Evolutionary conservation across 2,113 vertebrate species (phyloP), one percentile per base, ranked within the genome.

Genomic region (Psittacula cyanocephala): DNA sequence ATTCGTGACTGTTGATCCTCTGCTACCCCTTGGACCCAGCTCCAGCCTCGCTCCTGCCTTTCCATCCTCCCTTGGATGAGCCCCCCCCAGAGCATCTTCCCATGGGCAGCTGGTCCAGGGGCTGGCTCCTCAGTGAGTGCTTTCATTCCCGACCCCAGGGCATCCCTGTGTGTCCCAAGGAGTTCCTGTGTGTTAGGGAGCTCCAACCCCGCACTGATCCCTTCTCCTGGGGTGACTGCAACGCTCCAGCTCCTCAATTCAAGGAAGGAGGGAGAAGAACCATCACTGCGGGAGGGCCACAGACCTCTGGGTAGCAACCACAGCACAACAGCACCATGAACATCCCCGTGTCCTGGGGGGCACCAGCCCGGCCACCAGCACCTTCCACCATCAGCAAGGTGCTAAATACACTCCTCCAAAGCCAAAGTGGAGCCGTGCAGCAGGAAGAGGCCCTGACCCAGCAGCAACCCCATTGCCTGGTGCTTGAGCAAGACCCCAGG

Each of bases 371-470:
- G 27, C 7, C 80, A 5, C 44, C 92, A 57, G 7, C 64, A 35
- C 39, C 81, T 28, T 47, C 50, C 64, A 9, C 27, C 60, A 18
- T 0, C 50, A 37, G 6, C 65, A 2, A 2, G 11, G 43, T 25
- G 67, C 50, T 82, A 11, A 53, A 37, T 0, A 0, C 2, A 1
- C 28, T 8, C 6, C 2, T 12, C 71, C 71, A 7, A 53, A 35
- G 43, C 31, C 1, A 0, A 55, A 29, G 1, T 0, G 1, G 70
- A 68, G 78, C 47, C 8, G 1, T 1, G 7, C 41, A 14, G 57
- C n/a, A 46, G 80, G 68, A 90, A 70, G 76, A 65, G 64, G 39
- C 72, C 37, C 28, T 0, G 11, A 10, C 46, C 67, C 28, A 2
- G 4, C 33, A 8, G 16, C 23, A 5, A 12, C 7, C 17, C 0